Evolutionary conservation across 2,113 vertebrate genomes (phyloP).

Genomic region (Upupa epops): DNA sequence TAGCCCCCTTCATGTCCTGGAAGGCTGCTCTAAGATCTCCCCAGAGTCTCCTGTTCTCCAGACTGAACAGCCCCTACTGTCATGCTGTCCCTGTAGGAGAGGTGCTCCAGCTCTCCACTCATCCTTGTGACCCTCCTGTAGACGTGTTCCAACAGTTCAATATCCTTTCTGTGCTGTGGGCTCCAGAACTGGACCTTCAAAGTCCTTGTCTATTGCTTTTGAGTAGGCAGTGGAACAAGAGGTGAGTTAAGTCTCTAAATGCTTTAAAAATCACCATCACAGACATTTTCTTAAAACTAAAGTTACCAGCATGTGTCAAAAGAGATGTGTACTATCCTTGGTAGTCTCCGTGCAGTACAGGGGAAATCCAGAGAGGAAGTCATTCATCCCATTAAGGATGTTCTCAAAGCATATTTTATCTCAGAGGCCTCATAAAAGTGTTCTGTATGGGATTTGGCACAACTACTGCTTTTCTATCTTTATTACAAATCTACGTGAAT

Average conservation of each 20-base stretch:
- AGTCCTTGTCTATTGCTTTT: not conserved
- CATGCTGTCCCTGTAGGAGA: no score
- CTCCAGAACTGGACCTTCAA: slow-evolving; percentile 15
- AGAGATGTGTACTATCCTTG: not conserved
- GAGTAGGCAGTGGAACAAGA: not conserved
- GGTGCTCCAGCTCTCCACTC: no score
- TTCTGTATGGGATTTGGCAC: not conserved
- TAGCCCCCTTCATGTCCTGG: no score
- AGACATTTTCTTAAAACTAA: not conserved
- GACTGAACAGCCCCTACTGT: no score
- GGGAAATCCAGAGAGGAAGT: not conserved
- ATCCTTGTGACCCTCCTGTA: no score
- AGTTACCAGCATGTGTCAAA: not conserved
- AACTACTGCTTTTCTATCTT: not conserved
- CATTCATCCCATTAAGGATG: not conserved
- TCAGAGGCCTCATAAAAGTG: not conserved
- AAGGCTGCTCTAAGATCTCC: no score
- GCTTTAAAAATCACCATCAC: not conserved
- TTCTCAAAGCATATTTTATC: not conserved
- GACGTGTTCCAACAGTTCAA: no score
- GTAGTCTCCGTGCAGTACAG: not conserved
- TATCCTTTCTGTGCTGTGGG: no score
- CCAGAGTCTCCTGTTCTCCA: no score
- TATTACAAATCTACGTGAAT: not conserved
- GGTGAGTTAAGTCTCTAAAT: slow-evolving; percentile 11